phyloP scores from a whole-genome alignment of 2,113 vertebrate species.

The Nerophis ophidion region DNA sequence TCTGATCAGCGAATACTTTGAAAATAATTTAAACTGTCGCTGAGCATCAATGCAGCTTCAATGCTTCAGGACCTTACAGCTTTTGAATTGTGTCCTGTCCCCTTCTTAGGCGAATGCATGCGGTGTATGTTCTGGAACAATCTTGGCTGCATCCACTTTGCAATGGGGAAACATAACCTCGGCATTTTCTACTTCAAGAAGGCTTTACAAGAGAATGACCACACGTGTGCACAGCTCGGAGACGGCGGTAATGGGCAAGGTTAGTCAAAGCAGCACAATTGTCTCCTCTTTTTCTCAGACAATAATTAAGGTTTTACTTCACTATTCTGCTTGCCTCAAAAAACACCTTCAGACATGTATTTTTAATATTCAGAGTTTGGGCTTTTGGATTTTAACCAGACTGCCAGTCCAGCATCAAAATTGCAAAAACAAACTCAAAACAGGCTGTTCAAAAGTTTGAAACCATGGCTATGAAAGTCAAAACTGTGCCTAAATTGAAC shows the following conservation, averaged over 20 bases:
- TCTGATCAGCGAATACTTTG: neutral
- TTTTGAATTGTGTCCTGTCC: conserved; percentile 1
- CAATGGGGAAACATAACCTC: conserved; percentile 97
- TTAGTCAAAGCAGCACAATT: conserved; percentile 47
- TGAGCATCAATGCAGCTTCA: neutral
- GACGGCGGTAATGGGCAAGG: conserved; percentile 77
- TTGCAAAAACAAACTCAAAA: too few relatives aligned
- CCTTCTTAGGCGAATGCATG: conserved; percentile 85
- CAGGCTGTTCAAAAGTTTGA: too few relatives aligned
- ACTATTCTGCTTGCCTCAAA: too few relatives aligned
- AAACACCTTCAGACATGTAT: too few relatives aligned
- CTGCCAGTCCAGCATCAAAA: too few relatives aligned
- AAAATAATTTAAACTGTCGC: neutral
- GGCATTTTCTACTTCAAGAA: conserved; percentile 99
- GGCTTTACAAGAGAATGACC: conserved; percentile 95
- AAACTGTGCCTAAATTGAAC: too few relatives aligned
- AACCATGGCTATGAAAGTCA: too few relatives aligned
- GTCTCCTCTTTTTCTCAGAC: neutral
- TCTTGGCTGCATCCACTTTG: conserved; percentile 97
- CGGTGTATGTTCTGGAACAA: conserved; percentile 99
- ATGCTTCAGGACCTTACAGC: too few relatives aligned
- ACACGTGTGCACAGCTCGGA: conserved; percentile 86
- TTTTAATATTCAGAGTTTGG: too few relatives aligned
- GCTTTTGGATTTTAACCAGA: too few relatives aligned
- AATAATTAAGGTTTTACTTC: neutral